Evolutionary conservation across 1,140 invertebrate genomes (phyloP), one percentile per base, ranked within the genome.

Genomic region (Psilanteris sp.): DNA sequence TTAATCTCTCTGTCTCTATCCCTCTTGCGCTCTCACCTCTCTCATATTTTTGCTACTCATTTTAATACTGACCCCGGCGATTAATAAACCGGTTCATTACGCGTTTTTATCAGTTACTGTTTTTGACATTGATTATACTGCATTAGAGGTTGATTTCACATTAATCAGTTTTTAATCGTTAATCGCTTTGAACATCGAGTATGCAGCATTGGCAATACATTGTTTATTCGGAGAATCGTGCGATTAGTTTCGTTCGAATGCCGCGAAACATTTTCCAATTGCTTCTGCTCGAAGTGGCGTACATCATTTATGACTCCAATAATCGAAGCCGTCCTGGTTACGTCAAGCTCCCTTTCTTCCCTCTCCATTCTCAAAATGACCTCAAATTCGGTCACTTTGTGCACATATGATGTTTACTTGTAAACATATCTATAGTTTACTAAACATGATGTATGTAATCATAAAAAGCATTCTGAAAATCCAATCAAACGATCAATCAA

Each of bases 161-260:
- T 3, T 20, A 20, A 20, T 3, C 5, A 20, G 5, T 20, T 20
- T 20, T 20, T 20, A 20, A 3, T 20, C 18, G 5, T 20, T 20
- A 20, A 20, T 20, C n/a, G n/a, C n/a, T n/a, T n/a, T n/a, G n/a
- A n/a, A n/a, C n/a, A 6, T 44, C 48, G 13, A 24, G 8, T 14
- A 22, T 3, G 14, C 26, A 3, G 8, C 9, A n/a, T 16, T 34
- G 2, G 10, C n/a, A 8, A 20, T 31, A 41, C 44, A 50, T 41
- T 50, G 26, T 52, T 64, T 64, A 64, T 64, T 64, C 52, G 37
- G 2, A 52, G 26, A 2, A 22, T 7, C 8, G 22, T 2, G 2
- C 10, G 55, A 61, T 62, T 48, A 62, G 43, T 48, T 62, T 48
- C 43, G 43, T 48, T 34, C 32, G n/a, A 24, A 8, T 6, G 31